These are phyloP conservation scores for Lepidurus apus DNA, from an alignment of 1,140 invertebrate species.

Conservation along the genomic window DNA sequence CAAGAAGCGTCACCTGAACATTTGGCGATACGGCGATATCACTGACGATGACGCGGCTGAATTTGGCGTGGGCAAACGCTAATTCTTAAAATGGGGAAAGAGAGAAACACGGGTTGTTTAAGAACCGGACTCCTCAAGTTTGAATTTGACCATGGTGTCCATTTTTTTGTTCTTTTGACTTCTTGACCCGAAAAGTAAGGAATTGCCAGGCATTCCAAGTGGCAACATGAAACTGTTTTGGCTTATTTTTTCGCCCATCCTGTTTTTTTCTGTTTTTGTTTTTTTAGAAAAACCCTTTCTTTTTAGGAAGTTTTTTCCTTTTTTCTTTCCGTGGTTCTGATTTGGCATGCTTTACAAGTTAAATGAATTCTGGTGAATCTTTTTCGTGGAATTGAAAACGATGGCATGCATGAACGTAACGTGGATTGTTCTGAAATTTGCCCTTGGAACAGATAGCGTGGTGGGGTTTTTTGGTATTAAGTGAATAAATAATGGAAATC, in stretches of 20 bases:
- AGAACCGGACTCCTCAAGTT: not conserved
- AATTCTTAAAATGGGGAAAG: slow-evolving; percentile 27
- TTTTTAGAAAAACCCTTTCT: not conserved
- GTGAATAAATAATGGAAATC: not conserved
- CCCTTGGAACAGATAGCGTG: slow-evolving; percentile 8
- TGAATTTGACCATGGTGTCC: not conserved
- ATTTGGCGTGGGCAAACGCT: slow-evolving; percentile 55
- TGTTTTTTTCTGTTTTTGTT: not conserved
- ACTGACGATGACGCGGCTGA: slow-evolving; percentile 91
- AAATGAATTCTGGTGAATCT: slow-evolving; percentile 1
- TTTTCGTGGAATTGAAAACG: slow-evolving; percentile 3
- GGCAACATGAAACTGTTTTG: slow-evolving; percentile 36
- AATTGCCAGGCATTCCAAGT: slow-evolving; percentile 20
- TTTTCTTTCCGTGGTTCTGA: not conserved
- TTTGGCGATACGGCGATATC: slow-evolving; percentile 96
- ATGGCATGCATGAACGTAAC: slow-evolving; percentile 1
- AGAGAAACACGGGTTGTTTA: not conserved
- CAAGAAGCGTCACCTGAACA: slow-evolving; percentile 71
- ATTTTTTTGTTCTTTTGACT: slow-evolving; percentile 31
- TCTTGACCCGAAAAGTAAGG: not conserved
- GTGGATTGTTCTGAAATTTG: not conserved
- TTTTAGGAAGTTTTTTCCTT: not conserved
- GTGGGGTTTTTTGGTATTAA: slow-evolving; percentile 17
- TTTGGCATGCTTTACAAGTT: slow-evolving; percentile 18
- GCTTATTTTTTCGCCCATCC: slow-evolving; percentile 31